Evolutionary conservation across 2,113 vertebrate genomes (phyloP), one percentile per base, ranked within the genome.

Genomic region (Calidris pygmaea): DNA sequence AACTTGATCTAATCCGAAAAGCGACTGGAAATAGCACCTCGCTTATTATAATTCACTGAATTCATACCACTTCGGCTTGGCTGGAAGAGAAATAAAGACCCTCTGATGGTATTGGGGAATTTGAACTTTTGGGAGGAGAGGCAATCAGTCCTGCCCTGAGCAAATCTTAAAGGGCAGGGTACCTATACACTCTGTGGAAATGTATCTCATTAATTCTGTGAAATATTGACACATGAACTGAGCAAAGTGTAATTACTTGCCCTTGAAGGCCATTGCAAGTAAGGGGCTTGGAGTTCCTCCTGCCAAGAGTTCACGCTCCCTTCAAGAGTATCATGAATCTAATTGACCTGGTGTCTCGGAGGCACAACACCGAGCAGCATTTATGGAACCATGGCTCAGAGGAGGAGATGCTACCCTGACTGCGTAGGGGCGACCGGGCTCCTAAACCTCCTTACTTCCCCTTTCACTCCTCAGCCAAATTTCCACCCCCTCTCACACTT

Each of bases 401-500:
- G 53, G 34, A 85, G 37, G n/a, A 93, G 71, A 53, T 48, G 14
- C 17, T 90, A 72, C 22, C 35, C 26, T 53, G 39, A 48, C 30
- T 26, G 7, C 43, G 18, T 62, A 0, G 0, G 45, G 7, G 37
- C 1, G 1, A 71, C 7, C 0, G 0, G 35, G 18, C 32, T 89
- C 19, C 65, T 90, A 80, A 89, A 76, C 22, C 17, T 56, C 34
- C 60, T 56, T 48, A 37, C 20, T 82, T 81, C 65, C 70, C 71
- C 19, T 90, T 80, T 71, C 34, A 70, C 16, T 58, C 37, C 45
- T 77, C 32, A 71, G 68, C 20, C 68, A 95, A 79, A 79, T 60
- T 72, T 47, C 34, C 14, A 60, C 24, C 3, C 5, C 12, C n/a
- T 62, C 41, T 83, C 41, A 80, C 2, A 0, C 24, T 63, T 77